Evolutionary conservation across 2,113 vertebrate genomes (phyloP), one percentile per base, ranked within the genome.

Genomic region (Fulica atra): DNA sequence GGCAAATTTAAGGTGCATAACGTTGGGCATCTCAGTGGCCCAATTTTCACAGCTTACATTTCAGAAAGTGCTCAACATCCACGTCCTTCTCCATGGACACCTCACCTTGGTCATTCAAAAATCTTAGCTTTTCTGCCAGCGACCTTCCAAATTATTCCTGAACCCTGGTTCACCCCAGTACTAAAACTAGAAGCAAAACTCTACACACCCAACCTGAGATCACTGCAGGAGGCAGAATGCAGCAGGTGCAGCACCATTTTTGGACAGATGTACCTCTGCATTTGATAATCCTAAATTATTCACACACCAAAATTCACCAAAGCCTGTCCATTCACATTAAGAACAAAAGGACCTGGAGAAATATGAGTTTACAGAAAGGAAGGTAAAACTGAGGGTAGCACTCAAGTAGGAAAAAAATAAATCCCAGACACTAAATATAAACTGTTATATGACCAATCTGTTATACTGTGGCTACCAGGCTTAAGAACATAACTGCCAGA

Each of bases 1-100:
- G 83, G 68, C 18, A 79, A 79, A 35, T 60, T 54, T 95, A 97
- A 97, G 93, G 94, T 96, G 95, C 96, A 69, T 79, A 86, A 79
- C 1, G 42, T 12, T 0, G 6, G 93, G 65, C 93, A 87, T 71
- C 70, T 79, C 2, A 42, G 19, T 1, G 2, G 81, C 93, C 92
- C 91, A 31, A 15, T 76, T 87, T 96, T 96, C 96, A 96, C 95
- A 96, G 96, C 81, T 95, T 95, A 69, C 3, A 1, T 87, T 85
- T 95, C 66, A 91, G 33, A 97, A 97, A 97, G 95, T 95, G 95
- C 94, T 96, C 70, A 57, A 57, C 10, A 57, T 48, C 50, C 1
- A 2, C 6, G 61, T 91, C 72, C 81, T 83, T 83, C 64, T 59
- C 60, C 65, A 71, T 0, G 2, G 86, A 92, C 68, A 64, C 48